These are phyloP conservation scores for Erethizon dorsatum DNA, from an alignment of 2,797 vertebrate genomes.

Conservation along the genomic window DNA sequence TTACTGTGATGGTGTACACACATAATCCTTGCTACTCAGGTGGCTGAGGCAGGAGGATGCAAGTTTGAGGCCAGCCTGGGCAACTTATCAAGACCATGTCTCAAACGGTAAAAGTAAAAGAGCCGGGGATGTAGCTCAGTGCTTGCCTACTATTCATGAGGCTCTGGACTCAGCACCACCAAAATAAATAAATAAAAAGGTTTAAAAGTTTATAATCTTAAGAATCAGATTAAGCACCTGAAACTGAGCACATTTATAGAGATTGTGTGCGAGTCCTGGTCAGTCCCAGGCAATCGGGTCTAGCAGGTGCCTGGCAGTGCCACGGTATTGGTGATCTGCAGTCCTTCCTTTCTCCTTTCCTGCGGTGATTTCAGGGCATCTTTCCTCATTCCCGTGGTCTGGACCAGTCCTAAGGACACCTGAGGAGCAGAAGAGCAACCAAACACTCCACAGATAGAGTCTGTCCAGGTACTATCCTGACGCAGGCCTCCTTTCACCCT, in stretches of 20 bases:
- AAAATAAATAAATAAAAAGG: background rate
- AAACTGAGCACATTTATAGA: conserved; percentile 49
- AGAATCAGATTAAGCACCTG: background rate
- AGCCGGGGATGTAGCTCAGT: background rate
- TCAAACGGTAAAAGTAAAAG: background rate
- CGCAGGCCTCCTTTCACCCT: background rate
- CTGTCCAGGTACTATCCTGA: background rate
- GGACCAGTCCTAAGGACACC: background rate
- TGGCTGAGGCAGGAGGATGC: background rate
- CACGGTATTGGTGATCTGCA: background rate
- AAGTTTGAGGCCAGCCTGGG: background rate
- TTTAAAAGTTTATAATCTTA: conserved; percentile 27
- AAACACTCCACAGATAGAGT: background rate
- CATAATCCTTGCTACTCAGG: background rate
- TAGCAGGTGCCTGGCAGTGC: background rate
- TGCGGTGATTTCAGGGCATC: background rate
- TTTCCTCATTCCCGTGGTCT: background rate
- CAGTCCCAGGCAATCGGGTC: conserved; percentile 1
- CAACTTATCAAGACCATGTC: background rate
- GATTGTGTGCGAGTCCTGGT: background rate
- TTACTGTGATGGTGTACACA: background rate
- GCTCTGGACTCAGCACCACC: background rate
- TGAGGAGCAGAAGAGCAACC: background rate
- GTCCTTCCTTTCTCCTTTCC: conserved; percentile 31
- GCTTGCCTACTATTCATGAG: background rate